Evolutionary conservation across 2,888 invertebrate species (phyloP).

Genomic region (Trichogramma dendrolimi): DNA sequence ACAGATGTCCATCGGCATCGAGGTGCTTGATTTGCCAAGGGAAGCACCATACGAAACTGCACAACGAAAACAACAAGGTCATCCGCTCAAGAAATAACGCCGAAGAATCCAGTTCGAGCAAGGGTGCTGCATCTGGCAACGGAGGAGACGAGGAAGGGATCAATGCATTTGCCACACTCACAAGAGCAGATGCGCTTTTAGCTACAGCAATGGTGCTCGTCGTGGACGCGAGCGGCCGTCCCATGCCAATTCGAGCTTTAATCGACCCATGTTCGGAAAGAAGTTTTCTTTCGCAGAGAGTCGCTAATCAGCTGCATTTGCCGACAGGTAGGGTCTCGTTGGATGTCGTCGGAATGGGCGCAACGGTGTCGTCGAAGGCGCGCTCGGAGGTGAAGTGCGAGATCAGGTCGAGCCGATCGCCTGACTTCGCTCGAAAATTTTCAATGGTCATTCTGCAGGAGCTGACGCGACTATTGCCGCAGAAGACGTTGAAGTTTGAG

Average conservation of each 20-base stretch:
- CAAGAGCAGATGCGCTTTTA: background rate
- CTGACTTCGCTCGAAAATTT: background rate
- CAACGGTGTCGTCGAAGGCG: background rate
- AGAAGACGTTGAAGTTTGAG: background rate
- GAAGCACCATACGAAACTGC: background rate
- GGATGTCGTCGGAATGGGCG: background rate
- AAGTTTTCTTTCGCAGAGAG: conserved; percentile 1
- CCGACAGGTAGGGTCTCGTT: background rate
- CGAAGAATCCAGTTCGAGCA: background rate
- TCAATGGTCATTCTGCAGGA: background rate
- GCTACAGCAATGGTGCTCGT: background rate
- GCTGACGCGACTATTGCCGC: background rate
- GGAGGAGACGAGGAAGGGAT: background rate
- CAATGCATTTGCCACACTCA: background rate
- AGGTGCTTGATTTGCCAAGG: background rate
- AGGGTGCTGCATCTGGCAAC: background rate
- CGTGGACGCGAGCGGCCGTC: background rate
- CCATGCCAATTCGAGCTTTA: conserved; percentile 1
- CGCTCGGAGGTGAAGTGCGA: background rate
- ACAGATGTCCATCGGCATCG: too few species aligned
- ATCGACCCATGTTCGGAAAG: conserved; percentile 1
- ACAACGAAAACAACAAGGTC: background rate
- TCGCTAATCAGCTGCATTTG: background rate
- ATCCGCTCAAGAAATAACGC: background rate
- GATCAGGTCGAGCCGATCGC: too few species aligned